Evolutionary conservation across 2,797 vertebrate genomes (phyloP).

Genomic region (Poeciliopsis infans): DNA sequence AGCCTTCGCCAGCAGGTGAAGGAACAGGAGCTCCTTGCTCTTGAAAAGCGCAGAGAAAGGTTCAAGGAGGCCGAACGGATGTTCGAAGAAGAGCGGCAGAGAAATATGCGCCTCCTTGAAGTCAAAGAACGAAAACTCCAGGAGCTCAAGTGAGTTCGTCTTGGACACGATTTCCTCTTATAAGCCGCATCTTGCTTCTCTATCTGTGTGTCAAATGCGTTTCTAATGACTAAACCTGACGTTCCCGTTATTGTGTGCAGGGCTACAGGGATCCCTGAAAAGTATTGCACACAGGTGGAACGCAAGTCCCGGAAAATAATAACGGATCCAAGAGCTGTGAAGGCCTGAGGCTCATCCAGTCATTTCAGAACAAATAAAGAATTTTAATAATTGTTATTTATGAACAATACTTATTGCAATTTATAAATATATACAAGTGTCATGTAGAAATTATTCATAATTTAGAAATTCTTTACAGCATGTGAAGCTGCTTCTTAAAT

Average conservation of each 20-base stretch:
- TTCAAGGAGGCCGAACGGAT: constrained; percentile 81
- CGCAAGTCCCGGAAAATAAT: constrained; percentile 61
- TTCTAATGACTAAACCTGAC: not conserved
- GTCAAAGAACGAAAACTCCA: constrained; percentile 86
- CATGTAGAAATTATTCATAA: not conserved
- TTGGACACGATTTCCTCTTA: not conserved
- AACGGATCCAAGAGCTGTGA: not conserved
- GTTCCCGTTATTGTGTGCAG: constrained; percentile 63
- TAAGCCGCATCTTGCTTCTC: not conserved
- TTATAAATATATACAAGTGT: not conserved
- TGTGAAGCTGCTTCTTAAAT: not conserved
- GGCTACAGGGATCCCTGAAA: constrained; percentile 84
- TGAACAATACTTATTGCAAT: not conserved
- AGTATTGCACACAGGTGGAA: constrained; percentile 85
- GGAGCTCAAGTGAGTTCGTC: constrained; percentile 85
- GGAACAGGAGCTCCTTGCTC: constrained; percentile 78
- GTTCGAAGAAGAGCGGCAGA: constrained; percentile 78
- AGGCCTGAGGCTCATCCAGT: constrained; percentile 3
- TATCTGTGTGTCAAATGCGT: not conserved
- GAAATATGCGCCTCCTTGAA: constrained; percentile 74
- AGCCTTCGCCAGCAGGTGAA: constrained; percentile 84
- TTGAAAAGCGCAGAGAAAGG: constrained; percentile 62
- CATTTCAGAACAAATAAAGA: not conserved
- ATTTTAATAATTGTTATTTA: constrained; percentile 20
- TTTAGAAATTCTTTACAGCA: not conserved